Base-by-base conservation (phyloP, 2,113 vertebrate genomes). In the Aleadryas rufinucha region DNA sequence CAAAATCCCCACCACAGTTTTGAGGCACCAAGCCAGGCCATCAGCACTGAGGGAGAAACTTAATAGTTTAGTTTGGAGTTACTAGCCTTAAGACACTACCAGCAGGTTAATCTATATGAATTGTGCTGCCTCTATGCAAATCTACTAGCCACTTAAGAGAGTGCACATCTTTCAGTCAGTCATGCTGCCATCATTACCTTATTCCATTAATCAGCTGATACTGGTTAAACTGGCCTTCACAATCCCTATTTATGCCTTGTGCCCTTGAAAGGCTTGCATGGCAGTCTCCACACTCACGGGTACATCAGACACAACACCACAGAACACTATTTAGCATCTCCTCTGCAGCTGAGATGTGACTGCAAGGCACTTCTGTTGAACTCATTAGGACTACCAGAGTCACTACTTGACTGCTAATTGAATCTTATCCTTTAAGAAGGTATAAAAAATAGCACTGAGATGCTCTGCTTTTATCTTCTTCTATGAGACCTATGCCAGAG, bases 381-480 rank as follows among this genome's bases (percentile, higher is more conserved):
- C 52, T 74, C 39, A 31, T 47, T 65, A 93, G 27, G 21, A 39
- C 59, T 42, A 68, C 16, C 0, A 1, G 14, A 79, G 28, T 69
- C 63, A 60, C n/a, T 78, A 82, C 21, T 22, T 61, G 37, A 54
- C 50, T 54, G n/a, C 54, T 90, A 90, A 93, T 59, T 80, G 45
- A 80, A 90, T 54, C 64, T 90, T 80, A 89, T 54, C 79, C 71
- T 92, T 92, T 90, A 93, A 93, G 83, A 77, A 88, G 83, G 17
- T 78, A 86, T 49, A 80, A 92, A 94, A 77, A 76, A 92, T 39
- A 89, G 83, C 79, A 86, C 3, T 61, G 39, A 80, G 63, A 90
- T 53, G 31, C 23, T 82, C 41, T 0, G 0, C 41, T 90, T 93
- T 57, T 83, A 95, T 72, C 37, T 65, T 47, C 49, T 49, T 80